These are phyloP conservation scores for Vesta saturnalis DNA, from an alignment of 2,888 invertebrate species.

Conservation along the genomic window DNA sequence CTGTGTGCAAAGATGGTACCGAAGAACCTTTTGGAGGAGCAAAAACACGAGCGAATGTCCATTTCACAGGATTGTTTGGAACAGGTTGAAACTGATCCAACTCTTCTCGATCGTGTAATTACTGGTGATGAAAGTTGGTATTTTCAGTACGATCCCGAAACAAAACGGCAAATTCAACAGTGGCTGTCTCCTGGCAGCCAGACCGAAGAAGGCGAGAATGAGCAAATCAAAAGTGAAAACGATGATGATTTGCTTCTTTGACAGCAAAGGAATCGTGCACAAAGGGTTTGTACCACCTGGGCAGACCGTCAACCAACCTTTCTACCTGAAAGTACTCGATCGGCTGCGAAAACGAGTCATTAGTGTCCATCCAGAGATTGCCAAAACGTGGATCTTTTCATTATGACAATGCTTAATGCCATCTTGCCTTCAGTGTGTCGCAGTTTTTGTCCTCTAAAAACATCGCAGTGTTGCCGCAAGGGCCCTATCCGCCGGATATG, in stretches of 20 bases:
- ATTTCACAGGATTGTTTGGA: not conserved
- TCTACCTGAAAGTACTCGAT: not conserved
- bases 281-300: constrained; percentile 19
- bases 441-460: no score
- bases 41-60: not conserved
- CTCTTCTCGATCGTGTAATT: constrained; percentile 1
- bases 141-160: not conserved
- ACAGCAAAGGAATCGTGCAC: constrained; percentile 30
- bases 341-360: not conserved
- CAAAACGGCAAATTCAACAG: not conserved
- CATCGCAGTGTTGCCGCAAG: no score
- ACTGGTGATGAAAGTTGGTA: not conserved
- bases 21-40: constrained; percentile 7
- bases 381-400: no score
- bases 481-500: no score
- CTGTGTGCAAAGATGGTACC: constrained; percentile 8
- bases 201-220: constrained; percentile 14
- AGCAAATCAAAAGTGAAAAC: constrained; percentile 14
- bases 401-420: no score
- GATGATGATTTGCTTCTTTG: constrained; percentile 31
- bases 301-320: not conserved
- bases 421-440: no score
- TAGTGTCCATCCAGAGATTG: no score
- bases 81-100: not conserved
- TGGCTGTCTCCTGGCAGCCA: not conserved